These are phyloP conservation scores for Eupithecia abbreviata DNA, from an alignment of 2,888 invertebrate species.

Conservation along the genomic window DNA sequence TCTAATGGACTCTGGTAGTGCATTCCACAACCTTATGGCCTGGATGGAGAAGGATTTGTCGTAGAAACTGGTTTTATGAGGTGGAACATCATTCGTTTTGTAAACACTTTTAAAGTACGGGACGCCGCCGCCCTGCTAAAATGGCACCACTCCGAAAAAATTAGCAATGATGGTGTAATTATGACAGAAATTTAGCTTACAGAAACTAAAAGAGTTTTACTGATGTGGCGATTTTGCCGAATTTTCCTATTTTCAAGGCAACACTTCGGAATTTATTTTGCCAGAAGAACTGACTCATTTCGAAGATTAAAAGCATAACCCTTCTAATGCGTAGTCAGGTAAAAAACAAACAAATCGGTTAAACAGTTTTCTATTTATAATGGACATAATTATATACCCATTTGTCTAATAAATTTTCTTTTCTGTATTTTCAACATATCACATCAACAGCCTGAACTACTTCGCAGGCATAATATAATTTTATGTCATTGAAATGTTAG, in stretches of 20 bases:
- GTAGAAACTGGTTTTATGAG: too few relatives aligned
- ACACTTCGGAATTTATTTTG: neutral
- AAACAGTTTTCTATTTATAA: neutral
- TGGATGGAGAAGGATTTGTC: too few relatives aligned
- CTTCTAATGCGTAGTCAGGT: too few relatives aligned
- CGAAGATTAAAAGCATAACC: neutral
- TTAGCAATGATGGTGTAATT: neutral
- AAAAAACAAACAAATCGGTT: neutral
- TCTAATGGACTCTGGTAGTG: too few relatives aligned
- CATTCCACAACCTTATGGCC: too few relatives aligned
- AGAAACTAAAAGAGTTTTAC: neutral
- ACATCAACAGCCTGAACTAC: too few relatives aligned
- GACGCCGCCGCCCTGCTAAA: neutral
- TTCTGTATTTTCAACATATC: too few relatives aligned
- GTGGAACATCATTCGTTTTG: constrained; percentile 49
- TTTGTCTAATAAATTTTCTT: too few relatives aligned
- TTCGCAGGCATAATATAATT: too few relatives aligned
- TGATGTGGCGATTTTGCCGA: neutral
- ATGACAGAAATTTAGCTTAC: neutral
- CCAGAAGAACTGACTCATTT: neutral
- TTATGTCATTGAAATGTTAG: too few relatives aligned
- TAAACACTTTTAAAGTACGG: constrained; percentile 46
- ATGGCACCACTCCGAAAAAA: neutral
- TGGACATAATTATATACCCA: too few relatives aligned
- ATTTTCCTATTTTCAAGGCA: neutral